These are phyloP conservation scores for Tolmerus cingulatus DNA, from an alignment of 2,888 invertebrate species.

Conservation along the genomic window DNA sequence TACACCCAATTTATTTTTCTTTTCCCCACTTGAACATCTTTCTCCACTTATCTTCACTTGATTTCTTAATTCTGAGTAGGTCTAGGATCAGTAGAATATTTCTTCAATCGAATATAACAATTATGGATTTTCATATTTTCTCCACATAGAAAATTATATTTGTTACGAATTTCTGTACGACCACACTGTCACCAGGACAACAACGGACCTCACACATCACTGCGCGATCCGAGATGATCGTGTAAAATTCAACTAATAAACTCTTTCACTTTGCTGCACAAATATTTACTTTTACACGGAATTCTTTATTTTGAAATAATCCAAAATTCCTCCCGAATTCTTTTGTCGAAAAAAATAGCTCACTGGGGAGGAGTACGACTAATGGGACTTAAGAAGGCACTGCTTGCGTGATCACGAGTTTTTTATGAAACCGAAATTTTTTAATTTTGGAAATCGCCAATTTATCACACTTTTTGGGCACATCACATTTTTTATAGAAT, in stretches of 20 bases:
- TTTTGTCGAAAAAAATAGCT: not conserved
- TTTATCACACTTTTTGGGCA: not conserved
- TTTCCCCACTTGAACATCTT: not conserved
- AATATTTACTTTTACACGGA: constrained; percentile 21
- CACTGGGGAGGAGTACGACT: not conserved
- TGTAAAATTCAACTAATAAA: not conserved
- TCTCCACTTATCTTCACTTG: not conserved
- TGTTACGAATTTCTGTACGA: constrained; percentile 21
- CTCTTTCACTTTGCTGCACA: not conserved
- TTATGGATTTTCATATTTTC: constrained; percentile 4
- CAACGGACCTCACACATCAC: constrained; percentile 10
- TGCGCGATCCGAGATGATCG: not conserved
- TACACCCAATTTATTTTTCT: not conserved
- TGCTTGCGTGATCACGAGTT: not conserved
- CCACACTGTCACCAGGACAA: not conserved
- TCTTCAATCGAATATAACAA: not conserved
- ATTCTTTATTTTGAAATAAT: constrained; percentile 11
- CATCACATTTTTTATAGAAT: not conserved
- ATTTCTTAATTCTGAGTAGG: not conserved
- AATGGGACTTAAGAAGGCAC: not conserved
- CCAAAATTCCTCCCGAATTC: not conserved
- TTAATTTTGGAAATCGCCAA: not conserved
- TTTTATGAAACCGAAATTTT: not conserved
- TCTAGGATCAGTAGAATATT: not conserved
- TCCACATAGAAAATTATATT: constrained; percentile 20